These are phyloP conservation scores for Dermochelys coriacea DNA, from an alignment of 2,797 vertebrate species.

Conservation along the genomic window DNA sequence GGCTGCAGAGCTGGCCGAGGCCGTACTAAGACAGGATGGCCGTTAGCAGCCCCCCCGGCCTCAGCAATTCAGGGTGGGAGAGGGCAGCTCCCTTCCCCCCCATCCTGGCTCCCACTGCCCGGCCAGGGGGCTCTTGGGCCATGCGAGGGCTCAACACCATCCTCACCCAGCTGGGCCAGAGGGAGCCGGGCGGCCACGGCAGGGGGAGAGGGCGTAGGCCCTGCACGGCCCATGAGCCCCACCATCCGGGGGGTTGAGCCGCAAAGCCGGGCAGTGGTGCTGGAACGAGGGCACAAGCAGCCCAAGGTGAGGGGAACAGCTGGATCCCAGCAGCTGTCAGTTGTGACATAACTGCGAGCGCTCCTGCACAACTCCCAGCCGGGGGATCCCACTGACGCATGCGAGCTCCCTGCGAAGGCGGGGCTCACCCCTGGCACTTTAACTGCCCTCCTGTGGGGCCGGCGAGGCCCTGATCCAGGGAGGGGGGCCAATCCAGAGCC, in stretches of 20 bases:
- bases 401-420: too few relatives aligned
- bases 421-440: not conserved
- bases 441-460: not conserved
- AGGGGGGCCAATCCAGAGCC: too few relatives aligned
- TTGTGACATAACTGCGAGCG: conserved; percentile 59
- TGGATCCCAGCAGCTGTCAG: conserved; percentile 11
- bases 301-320: not conserved
- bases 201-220: too few relatives aligned
- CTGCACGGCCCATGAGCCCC: too few relatives aligned
- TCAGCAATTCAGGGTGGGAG: not conserved
- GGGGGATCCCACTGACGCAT: not conserved
- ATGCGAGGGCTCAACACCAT: conserved; percentile 35
- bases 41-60: not conserved
- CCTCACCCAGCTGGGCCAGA: not conserved
- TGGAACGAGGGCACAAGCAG: not conserved
- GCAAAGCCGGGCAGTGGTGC: too few relatives aligned
- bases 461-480: not conserved
- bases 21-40: not conserved
- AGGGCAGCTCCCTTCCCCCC: not conserved
- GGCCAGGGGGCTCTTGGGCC: not conserved
- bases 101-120: not conserved
- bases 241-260: too few relatives aligned
- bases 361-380: not conserved
- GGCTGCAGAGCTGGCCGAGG: not conserved
- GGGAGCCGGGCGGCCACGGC: not conserved